phyloP scores from a whole-genome alignment of 2,888 invertebrate species.

The Caenorhabditis angaria region DNA sequence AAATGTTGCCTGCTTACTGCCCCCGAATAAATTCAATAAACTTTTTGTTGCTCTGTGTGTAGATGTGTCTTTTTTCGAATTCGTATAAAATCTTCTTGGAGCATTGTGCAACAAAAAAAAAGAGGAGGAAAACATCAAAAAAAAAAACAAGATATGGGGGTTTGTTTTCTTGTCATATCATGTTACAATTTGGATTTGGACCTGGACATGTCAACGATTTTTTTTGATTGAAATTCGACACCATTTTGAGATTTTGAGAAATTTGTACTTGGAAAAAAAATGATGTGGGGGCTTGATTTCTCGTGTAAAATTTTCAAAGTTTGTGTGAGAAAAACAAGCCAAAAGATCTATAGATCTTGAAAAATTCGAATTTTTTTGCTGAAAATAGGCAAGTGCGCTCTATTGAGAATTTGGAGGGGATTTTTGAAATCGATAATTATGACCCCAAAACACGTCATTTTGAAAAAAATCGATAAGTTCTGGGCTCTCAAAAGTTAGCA shows the following conservation, averaged over 20 bases:
- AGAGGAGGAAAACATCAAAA: too few species aligned
- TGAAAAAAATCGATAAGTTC: too few species aligned
- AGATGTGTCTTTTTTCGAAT: slow-evolving; percentile 3
- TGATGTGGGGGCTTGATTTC: too few species aligned
- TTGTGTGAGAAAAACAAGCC: too few species aligned
- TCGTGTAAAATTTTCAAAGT: background rate
- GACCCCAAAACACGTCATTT: too few species aligned
- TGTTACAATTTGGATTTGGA: slow-evolving; percentile 1
- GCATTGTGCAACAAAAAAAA: background rate
- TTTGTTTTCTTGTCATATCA: slow-evolving; percentile 6
- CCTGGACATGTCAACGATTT: background rate
- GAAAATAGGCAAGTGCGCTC: too few species aligned
- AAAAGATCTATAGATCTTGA: too few species aligned
- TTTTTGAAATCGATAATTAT: too few species aligned
- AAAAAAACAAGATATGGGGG: slow-evolving; percentile 14
- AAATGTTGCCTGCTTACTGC: slow-evolving; percentile 13
- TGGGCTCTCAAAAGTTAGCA: too few species aligned
- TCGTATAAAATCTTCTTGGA: slow-evolving; percentile 9
- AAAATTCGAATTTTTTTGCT: too few species aligned
- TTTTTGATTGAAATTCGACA: slow-evolving; percentile 6
- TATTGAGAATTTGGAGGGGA: too few species aligned
- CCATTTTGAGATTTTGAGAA: background rate
- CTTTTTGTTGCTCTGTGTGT: slow-evolving; percentile 13
- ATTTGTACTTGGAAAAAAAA: background rate
- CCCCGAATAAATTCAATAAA: slow-evolving; percentile 33